phyloP scores from a whole-genome alignment of 2,888 invertebrate species.

The Melieria picta region DNA sequence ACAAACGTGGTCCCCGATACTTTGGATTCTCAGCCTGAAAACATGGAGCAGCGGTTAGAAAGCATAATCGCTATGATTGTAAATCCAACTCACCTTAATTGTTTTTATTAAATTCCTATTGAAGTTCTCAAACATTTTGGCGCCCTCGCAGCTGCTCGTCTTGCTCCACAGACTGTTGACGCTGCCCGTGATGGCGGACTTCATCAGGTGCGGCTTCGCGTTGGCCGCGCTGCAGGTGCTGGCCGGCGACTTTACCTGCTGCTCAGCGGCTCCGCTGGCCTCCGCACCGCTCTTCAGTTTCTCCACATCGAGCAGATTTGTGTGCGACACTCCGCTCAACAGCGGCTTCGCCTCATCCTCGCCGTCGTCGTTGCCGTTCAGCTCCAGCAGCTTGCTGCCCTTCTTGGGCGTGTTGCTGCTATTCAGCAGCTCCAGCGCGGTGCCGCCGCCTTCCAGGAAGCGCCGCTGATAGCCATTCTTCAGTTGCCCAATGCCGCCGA shows the following conservation, averaged over 20 bases:
- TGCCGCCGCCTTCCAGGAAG: slow-evolving; percentile 59
- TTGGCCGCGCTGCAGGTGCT: slow-evolving; percentile 43
- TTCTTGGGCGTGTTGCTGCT: neutral
- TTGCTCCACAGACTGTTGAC: slow-evolving; percentile 66
- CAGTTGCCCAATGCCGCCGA: slow-evolving; percentile 40
- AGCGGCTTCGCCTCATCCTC: slow-evolving; percentile 58
- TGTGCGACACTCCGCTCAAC: slow-evolving; percentile 47
- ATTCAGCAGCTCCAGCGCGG: slow-evolving; percentile 55
- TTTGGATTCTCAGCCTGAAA: slow-evolving; percentile 66
- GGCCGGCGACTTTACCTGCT: slow-evolving; percentile 41
- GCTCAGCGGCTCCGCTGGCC: slow-evolving; percentile 14
- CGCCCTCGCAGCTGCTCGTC: slow-evolving; percentile 65
- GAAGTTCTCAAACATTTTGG: slow-evolving; percentile 66
- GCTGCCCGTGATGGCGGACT: slow-evolving; percentile 60
- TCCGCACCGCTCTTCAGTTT: slow-evolving; percentile 33
- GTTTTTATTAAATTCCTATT: slow-evolving; percentile 66
- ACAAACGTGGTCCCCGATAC: slow-evolving; percentile 75
- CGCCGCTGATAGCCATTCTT: slow-evolving; percentile 53
- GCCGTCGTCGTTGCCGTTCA: slow-evolving; percentile 43
- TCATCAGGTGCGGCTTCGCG: slow-evolving; percentile 43
- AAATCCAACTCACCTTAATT: slow-evolving; percentile 58
- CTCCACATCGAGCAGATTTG: slow-evolving; percentile 44
- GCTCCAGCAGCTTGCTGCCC: slow-evolving; percentile 1
- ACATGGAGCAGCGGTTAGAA: neutral
- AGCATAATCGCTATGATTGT: neutral